phyloP scores from a whole-genome alignment of 2,888 invertebrate genomes.

The Lysandra coridon region DNA sequence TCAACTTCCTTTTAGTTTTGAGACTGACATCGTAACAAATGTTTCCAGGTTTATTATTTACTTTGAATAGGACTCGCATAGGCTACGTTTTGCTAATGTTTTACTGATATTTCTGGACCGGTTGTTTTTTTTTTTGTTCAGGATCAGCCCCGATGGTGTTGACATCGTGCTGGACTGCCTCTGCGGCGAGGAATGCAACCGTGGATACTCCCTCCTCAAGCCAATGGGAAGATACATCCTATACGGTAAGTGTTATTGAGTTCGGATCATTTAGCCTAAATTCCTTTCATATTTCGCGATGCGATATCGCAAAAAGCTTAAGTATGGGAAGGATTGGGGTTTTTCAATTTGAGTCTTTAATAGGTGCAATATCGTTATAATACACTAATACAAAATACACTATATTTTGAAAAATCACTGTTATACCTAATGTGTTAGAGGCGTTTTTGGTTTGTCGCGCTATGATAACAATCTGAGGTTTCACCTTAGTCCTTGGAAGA shows the following conservation, averaged over 20 bases:
- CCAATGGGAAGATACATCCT: conserved; percentile 94
- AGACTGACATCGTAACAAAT: not conserved
- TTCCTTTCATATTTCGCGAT: not conserved
- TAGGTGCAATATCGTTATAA: not conserved
- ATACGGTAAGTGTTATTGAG: conserved; percentile 80
- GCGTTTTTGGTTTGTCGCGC: not conserved
- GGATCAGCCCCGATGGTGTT: conserved; percentile 88
- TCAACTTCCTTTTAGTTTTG: not conserved
- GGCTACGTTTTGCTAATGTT: too few relatives aligned
- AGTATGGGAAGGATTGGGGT: too few relatives aligned
- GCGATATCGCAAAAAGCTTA: not conserved
- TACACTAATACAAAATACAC: too few relatives aligned
- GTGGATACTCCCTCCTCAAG: conserved; percentile 89
- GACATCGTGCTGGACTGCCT: conserved; percentile 93
- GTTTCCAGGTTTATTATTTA: not conserved
- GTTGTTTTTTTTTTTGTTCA: conserved; percentile 48
- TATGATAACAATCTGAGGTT: too few relatives aligned
- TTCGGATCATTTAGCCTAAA: not conserved
- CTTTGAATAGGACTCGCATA: too few relatives aligned
- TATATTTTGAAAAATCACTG: not conserved
- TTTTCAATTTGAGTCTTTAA: not conserved
- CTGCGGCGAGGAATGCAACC: conserved; percentile 93
- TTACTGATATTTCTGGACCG: not conserved
- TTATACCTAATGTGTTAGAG: not conserved
- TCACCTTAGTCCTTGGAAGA: not conserved